Evolutionary conservation across 2,797 vertebrate genomes (phyloP).

Genomic region (Oophaga sylvatica): DNA sequence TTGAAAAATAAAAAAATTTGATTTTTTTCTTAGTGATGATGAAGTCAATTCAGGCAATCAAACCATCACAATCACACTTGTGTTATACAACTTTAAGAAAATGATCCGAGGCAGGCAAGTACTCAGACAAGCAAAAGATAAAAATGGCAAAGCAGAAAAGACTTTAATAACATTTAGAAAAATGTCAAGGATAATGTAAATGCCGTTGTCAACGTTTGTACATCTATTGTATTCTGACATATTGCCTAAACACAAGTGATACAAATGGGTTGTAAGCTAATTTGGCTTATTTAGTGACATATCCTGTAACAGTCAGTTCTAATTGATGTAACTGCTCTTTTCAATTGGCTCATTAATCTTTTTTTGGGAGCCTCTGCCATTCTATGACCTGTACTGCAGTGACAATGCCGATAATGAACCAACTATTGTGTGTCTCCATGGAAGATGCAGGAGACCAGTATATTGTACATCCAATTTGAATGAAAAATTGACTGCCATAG

Average conservation of each 20-base stretch:
- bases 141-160: constrained; percentile 18
- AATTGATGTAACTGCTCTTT: constrained; percentile 59
- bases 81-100: constrained; percentile 1
- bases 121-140: constrained; percentile 7
- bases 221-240: constrained; percentile 53
- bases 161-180: constrained; percentile 49
- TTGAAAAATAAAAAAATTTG: too few species aligned
- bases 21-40: neutral
- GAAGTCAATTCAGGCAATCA: neutral
- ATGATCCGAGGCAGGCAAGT: constrained; percentile 16
- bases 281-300: constrained; percentile 59
- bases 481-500: neutral
- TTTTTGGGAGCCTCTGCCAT: constrained; percentile 47
- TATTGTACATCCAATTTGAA: neutral
- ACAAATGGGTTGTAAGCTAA: constrained; percentile 58
- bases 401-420: constrained; percentile 45
- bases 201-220: constrained; percentile 50
- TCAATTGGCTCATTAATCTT: constrained; percentile 60
- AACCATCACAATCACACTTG: neutral
- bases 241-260: constrained; percentile 59
- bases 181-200: constrained; percentile 52
- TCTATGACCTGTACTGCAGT: constrained; percentile 37
- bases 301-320: constrained; percentile 55
- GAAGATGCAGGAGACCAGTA: neutral
- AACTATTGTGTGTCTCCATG: neutral